phyloP scores from a whole-genome alignment of 2,113 vertebrate genomes.

The Sebastes fasciatus region DNA sequence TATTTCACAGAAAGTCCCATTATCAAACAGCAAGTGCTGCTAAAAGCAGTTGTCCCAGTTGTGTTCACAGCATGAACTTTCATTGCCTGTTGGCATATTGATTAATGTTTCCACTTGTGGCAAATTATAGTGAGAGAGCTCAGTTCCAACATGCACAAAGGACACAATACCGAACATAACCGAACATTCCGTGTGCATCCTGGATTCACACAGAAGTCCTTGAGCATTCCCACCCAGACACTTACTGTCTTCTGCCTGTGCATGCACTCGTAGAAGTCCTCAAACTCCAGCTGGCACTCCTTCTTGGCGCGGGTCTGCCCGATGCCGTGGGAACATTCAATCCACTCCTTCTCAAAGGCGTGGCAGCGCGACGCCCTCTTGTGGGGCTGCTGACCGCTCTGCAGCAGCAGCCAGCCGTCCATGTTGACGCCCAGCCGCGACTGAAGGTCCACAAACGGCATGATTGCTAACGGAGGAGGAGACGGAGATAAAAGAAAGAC shows the following conservation, averaged over 20 bases:
- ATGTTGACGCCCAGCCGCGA: constrained; percentile 85
- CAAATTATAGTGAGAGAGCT: background rate
- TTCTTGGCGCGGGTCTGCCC: constrained; percentile 87
- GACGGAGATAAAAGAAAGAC: background rate
- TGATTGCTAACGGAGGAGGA: constrained; percentile 71
- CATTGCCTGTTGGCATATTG: background rate
- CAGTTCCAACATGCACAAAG: background rate
- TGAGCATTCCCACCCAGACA: background rate
- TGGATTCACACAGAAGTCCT: background rate
- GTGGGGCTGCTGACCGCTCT: constrained; percentile 86
- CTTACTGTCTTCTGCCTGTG: constrained; percentile 82
- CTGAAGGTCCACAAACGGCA: constrained; percentile 92
- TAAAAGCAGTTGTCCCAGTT: background rate
- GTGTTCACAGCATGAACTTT: background rate
- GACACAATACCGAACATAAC: background rate
- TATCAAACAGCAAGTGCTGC: background rate
- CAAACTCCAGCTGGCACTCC: constrained; percentile 90
- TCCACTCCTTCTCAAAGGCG: constrained; percentile 95
- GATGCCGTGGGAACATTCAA: constrained; percentile 91
- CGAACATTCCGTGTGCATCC: background rate
- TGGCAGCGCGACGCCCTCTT: constrained; percentile 83
- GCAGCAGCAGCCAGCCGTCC: constrained; percentile 87
- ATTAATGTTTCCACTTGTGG: background rate
- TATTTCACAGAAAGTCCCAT: background rate
- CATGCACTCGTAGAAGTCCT: constrained; percentile 93